Percentiles rank a stretch among this genome's conserved stretches.
Evolutionary conservation across 2,888 invertebrate genomes (phyloP).

Genomic region (Agrilus biguttatus): DNA sequence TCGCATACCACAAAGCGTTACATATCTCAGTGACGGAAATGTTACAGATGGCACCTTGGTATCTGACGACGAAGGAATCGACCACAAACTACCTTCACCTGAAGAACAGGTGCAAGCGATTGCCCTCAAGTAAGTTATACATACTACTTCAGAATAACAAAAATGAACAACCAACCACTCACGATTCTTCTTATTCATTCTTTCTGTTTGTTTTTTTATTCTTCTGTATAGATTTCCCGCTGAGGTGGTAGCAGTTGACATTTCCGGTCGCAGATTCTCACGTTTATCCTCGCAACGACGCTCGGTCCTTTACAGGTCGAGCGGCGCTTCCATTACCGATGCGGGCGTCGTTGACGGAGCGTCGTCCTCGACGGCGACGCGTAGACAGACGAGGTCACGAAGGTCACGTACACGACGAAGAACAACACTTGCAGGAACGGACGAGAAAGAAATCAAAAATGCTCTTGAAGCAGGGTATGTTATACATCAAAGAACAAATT

Average conservation of each 20-base stretch:
- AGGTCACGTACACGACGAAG: conserved; percentile 71
- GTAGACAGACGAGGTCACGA: conserved; percentile 55
- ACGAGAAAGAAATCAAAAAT: conserved; percentile 78
- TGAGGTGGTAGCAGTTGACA: conserved; percentile 78
- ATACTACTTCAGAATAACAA: not conserved
- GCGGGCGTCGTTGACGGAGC: conserved; percentile 11
- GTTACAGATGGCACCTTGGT: conserved; percentile 34
- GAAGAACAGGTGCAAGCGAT: conserved; percentile 74
- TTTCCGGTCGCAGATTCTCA: conserved; percentile 75
- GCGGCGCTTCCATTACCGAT: conserved; percentile 9
- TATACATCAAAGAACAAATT: conserved; percentile 11
- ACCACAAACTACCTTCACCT: conserved; percentile 76
- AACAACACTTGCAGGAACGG: conserved; percentile 83
- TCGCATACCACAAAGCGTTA: conserved; percentile 42
- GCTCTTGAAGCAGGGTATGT: conserved; percentile 68
- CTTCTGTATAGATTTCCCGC: conserved; percentile 65
- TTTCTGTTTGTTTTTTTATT: too few species aligned
- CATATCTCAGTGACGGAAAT: conserved; percentile 32
- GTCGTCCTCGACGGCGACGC: conserved; percentile 28
- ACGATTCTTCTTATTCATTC: not conserved
- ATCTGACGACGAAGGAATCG: conserved; percentile 56
- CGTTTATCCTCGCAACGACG: conserved; percentile 77
- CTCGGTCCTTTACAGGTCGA: conserved; percentile 53
- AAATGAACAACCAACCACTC: not conserved
- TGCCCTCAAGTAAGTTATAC: conserved; percentile 55